Conservation (phyloP, 2,113 vertebrate species). For the Triplophysa tibetana region DNA sequence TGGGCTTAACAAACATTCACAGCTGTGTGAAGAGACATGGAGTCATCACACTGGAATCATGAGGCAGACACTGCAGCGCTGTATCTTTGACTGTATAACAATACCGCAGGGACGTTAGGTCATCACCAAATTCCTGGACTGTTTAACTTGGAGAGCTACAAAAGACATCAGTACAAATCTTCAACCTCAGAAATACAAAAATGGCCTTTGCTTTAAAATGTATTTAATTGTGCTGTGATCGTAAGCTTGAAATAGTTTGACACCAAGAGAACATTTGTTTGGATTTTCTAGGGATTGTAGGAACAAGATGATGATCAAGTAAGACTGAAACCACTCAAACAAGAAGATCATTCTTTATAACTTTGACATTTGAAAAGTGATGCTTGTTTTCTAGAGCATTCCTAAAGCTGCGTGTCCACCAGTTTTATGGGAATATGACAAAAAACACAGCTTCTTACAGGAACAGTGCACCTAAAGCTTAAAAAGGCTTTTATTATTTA, state of each 20-base stretch:
- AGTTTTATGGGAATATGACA: background rate
- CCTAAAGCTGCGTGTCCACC: background rate
- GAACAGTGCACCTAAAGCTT: background rate
- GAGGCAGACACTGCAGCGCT: constrained; percentile 9
- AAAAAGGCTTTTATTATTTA: too few species aligned
- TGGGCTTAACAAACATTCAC: constrained; percentile 53
- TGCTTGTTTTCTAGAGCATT: background rate
- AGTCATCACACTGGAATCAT: constrained; percentile 35
- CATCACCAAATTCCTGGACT: background rate
- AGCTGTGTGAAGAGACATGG: constrained; percentile 45
- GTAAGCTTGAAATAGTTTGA: constrained; percentile 13
- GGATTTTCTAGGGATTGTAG: background rate
- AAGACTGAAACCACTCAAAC: constrained; percentile 12
- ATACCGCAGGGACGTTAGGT: background rate
- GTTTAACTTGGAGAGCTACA: background rate
- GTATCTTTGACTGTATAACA: background rate
- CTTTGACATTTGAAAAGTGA: background rate
- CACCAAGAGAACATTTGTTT: constrained; percentile 17
- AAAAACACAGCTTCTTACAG: background rate
- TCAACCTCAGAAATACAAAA: background rate
- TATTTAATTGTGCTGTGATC: constrained; percentile 6
- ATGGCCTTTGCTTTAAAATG: background rate
- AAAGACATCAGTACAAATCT: constrained; percentile 6
- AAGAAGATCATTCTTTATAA: constrained; percentile 14
- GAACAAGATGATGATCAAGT: background rate